Percentiles rank a stretch among this genome's conserved stretches.
phyloP scores from a whole-genome alignment of 2,888 invertebrate species.

The Drosophila hamatofila region DNA sequence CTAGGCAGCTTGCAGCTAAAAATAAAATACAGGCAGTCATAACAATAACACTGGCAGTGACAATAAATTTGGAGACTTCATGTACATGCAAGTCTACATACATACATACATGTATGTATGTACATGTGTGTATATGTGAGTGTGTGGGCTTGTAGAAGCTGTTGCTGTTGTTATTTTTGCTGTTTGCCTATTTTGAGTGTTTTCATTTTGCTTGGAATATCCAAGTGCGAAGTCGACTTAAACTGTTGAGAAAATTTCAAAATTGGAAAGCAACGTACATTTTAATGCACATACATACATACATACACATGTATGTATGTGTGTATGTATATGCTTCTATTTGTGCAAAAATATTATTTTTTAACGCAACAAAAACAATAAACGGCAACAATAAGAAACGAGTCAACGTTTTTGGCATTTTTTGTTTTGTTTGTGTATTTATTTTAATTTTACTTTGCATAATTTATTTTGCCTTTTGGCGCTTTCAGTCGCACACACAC shows the following conservation, averaged over 20 bases:
- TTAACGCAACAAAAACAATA: slow-evolving; percentile 9
- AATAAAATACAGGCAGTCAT: slow-evolving; percentile 10
- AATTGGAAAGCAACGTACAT: slow-evolving; percentile 7
- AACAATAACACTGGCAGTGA: slow-evolving; percentile 29
- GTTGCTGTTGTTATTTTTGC: background rate
- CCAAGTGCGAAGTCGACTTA: slow-evolving; percentile 7
- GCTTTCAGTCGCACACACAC: slow-evolving; percentile 37
- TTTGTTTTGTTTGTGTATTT: slow-evolving; percentile 16
- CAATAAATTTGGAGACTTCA: slow-evolving; percentile 30
- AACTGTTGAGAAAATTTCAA: slow-evolving; percentile 5
- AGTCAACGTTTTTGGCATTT: slow-evolving; percentile 58
- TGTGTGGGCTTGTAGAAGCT: slow-evolving; percentile 13
- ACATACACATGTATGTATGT: background rate
- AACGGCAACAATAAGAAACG: slow-evolving; percentile 20
- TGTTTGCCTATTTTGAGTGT: slow-evolving; percentile 11
- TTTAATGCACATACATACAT: background rate
- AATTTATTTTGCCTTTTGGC: slow-evolving; percentile 63
- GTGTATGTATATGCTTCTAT: slow-evolving; percentile 1
- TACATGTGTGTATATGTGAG: background rate
- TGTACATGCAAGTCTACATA: background rate
- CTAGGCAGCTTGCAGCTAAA: slow-evolving; percentile 10
- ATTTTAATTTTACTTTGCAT: slow-evolving; percentile 60
- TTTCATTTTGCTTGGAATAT: slow-evolving; percentile 22
- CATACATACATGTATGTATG: background rate
- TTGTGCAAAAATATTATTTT: slow-evolving; percentile 8